Conservation (phyloP, 2,113 vertebrate genomes). For the Laticauda colubrina region DNA sequence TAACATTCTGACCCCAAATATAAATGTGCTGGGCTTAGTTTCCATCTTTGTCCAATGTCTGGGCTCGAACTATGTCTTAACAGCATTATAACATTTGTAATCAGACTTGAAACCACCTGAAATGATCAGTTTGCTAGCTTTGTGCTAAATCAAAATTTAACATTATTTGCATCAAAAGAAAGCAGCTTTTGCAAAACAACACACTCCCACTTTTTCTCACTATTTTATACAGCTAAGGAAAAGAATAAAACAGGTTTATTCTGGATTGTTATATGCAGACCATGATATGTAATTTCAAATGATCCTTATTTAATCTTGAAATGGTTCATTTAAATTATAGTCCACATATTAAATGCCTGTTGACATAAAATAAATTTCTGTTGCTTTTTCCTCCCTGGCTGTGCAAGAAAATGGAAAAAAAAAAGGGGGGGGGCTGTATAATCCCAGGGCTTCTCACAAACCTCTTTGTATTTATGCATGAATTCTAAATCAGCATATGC, state of each 20-base stretch:
- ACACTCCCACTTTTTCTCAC: background rate
- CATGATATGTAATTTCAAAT: background rate
- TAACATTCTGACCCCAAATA: background rate
- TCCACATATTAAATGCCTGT: background rate
- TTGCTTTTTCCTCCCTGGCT: background rate
- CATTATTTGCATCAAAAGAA: background rate
- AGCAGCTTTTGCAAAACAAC: background rate
- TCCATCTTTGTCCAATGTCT: background rate
- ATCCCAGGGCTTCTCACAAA: background rate
- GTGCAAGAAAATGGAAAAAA: background rate
- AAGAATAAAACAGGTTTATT: background rate
- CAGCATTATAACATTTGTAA: background rate
- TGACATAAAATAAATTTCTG: background rate
- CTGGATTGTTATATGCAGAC: background rate
- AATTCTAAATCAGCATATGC: background rate
- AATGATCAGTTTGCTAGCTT: background rate
- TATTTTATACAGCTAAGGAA: background rate
- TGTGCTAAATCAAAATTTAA: background rate
- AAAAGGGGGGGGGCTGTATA: too few relatives aligned
- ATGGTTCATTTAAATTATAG: background rate
- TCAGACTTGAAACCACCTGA: background rate
- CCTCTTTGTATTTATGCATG: background rate
- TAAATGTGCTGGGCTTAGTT: background rate
- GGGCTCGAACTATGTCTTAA: background rate
- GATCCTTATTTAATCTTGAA: background rate